phyloP scores from a whole-genome alignment of 2,113 vertebrate species.

The Ancistrus triradiatus region DNA sequence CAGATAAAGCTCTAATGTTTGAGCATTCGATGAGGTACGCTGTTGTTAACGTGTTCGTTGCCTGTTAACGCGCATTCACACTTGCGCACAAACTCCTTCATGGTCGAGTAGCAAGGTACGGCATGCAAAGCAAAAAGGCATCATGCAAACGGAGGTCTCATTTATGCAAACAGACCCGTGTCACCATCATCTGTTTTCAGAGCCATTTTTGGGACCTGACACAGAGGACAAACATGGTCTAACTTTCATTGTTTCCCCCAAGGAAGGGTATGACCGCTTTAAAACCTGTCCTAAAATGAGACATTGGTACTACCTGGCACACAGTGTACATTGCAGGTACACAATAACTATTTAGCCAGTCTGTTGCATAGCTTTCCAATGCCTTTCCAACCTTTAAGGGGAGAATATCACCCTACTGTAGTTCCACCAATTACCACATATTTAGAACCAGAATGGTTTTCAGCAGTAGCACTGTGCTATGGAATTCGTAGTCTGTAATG shows the following conservation, averaged over 20 bases:
- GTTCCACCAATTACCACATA: too few relatives aligned
- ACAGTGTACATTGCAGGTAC: too few relatives aligned
- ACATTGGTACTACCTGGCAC: background rate
- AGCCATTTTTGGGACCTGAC: background rate
- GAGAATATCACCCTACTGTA: too few relatives aligned
- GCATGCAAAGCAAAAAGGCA: background rate
- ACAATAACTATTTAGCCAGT: too few relatives aligned
- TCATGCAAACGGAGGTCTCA: background rate
- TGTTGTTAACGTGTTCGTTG: too few relatives aligned
- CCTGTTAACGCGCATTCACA: conserved; percentile 4
- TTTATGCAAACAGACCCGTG: background rate
- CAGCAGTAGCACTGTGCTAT: too few relatives aligned
- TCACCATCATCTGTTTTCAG: background rate
- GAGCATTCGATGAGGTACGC: background rate
- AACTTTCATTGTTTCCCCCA: background rate
- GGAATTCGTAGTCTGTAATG: too few relatives aligned
- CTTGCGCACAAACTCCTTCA: background rate
- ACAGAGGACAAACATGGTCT: too few relatives aligned
- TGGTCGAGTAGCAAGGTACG: background rate
- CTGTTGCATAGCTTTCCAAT: too few relatives aligned
- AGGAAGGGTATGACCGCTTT: background rate
- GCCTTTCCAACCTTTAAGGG: too few relatives aligned
- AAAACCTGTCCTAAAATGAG: background rate
- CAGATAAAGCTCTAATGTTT: background rate
- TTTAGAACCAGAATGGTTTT: too few relatives aligned